phyloP scores from a whole-genome alignment of 2,888 invertebrate species.

The Chloroclystis v-ata region DNA sequence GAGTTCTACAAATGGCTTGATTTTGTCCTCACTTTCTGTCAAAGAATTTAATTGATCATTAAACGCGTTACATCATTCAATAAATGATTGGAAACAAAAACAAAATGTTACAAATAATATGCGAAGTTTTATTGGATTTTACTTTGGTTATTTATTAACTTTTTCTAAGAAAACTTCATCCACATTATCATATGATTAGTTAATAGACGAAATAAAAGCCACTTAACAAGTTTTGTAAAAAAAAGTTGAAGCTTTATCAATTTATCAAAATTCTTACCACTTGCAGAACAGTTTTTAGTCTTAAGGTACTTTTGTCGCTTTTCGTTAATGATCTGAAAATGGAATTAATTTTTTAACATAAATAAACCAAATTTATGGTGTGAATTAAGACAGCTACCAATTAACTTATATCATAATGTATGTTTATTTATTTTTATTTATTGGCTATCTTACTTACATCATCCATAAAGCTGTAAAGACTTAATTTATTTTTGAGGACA shows the following conservation, averaged over 20 bases:
- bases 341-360: too few relatives aligned
- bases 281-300: background rate
- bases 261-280: too few relatives aligned
- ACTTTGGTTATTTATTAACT: background rate
- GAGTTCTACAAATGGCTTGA: background rate
- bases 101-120: too few relatives aligned
- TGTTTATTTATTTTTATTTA: too few relatives aligned
- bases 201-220: too few relatives aligned
- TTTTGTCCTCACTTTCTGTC: background rate
- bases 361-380: background rate
- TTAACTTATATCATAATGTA: too few relatives aligned
- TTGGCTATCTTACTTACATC: background rate
- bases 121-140: too few relatives aligned
- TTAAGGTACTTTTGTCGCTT: background rate
- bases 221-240: too few relatives aligned
- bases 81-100: background rate
- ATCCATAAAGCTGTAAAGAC: background rate
- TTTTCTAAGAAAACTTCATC: background rate
- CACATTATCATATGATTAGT: background rate
- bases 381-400: too few relatives aligned
- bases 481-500: background rate
- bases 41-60: background rate
- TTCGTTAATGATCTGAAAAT: background rate
- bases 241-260: too few relatives aligned
- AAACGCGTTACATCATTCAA: too few relatives aligned